Percentiles rank a stretch among this genome's conserved stretches.
These are phyloP conservation scores for Andrena bucephala DNA, from an alignment of 2,888 invertebrate genomes.

Conservation along the genomic window DNA sequence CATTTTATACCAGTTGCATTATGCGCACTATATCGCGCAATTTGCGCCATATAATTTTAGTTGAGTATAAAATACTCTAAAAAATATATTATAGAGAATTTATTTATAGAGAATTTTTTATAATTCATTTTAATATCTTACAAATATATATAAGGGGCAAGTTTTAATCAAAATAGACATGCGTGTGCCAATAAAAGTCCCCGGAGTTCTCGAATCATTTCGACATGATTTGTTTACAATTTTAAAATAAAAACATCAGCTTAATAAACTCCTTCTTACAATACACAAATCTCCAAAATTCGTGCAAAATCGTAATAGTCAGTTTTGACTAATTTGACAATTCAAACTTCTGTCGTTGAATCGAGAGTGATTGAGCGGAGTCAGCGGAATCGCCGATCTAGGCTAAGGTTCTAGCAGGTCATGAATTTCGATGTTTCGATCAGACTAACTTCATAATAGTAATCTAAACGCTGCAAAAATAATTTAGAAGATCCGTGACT, in stretches of 20 bases:
- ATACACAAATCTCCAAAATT: not conserved
- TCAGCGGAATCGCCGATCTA: not conserved
- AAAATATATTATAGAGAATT: too few relatives aligned
- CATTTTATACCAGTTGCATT: too few relatives aligned
- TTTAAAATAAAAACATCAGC: not conserved
- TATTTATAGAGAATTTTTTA: too few relatives aligned
- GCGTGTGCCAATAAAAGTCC: too few relatives aligned
- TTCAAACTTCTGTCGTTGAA: too few relatives aligned
- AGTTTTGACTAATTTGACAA: not conserved
- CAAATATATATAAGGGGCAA: too few relatives aligned
- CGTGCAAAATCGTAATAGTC: not conserved
- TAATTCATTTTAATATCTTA: too few relatives aligned
- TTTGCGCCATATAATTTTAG: too few relatives aligned
- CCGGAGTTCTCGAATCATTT: not conserved
- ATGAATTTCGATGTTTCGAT: conserved; percentile 2
- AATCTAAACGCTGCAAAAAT: not conserved
- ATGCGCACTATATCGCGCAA: not conserved
- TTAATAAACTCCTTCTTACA: not conserved
- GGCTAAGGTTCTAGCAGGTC: not conserved
- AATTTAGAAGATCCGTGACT: not conserved
- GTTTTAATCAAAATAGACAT: too few relatives aligned
- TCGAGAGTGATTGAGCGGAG: not conserved
- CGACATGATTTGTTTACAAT: not conserved
- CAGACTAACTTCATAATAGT: not conserved
- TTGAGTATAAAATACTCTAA: too few relatives aligned